Base-by-base conservation (phyloP, 1,140 invertebrate genomes). In the Temnothorax curvispinosus region DNA sequence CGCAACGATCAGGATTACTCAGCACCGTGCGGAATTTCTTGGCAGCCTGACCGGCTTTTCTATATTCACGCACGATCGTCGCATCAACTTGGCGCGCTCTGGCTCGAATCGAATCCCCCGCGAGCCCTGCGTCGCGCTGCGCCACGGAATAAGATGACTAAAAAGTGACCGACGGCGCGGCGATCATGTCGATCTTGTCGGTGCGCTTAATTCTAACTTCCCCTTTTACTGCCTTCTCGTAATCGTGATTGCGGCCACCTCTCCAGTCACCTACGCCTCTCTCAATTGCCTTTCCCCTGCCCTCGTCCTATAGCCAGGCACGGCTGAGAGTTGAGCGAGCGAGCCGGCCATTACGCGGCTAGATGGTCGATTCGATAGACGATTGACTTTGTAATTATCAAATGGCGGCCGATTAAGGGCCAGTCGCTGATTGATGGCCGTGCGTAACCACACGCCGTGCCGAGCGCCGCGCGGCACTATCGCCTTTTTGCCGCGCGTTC, bases 61-160 rank as follows among this genome's bases (percentile, higher is more conserved):
- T 89, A 91, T 89, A 89, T 93, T 92, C 88, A 91, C 90, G 91
- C 92, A 90, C 90, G 92, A 93, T 91, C 92, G 85, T 93, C 86
- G 88, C 90, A 91, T 92, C 91, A 90, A 84, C 87, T 71, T 86
- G 64, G 58, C 67, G 75, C 58, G 38, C 32, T 80, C 76, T 80
- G 52, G 60, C 82, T 77, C 56, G 62, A 72, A 78, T 78, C 82
- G 74, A 54, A 1, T 82, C 62, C 47, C 54, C 38, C 54, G 67
- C 27, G 41, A 80, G 56, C 41, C 4, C 38, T 69, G 65, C 41
- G 65, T 44, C 44, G 11, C 27, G 13, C n/a, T 0, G 32, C 21
- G 15, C 35, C 65, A 52, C 67, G 67, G 67, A 72, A 35, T 60
- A 47, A 58, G 27, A 84, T 38, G n/a, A 75, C 54, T 60, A 60